These are phyloP conservation scores for Gnathonemus echidnorhynchus DNA, from an alignment of 2,113 vertebrate genomes.

Conservation along the genomic window DNA sequence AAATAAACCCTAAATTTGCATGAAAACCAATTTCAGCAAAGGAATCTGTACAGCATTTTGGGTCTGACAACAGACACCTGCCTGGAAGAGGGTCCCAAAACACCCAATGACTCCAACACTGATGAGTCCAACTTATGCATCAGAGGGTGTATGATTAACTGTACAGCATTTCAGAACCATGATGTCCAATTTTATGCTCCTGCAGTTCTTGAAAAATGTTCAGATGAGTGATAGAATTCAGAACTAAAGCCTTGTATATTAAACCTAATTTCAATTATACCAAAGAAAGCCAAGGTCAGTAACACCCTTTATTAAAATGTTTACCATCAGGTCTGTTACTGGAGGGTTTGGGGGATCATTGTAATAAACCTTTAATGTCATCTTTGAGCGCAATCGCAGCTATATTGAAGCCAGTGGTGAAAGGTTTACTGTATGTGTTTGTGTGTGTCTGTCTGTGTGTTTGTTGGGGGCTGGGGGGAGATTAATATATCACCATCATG, in stretches of 20 bases:
- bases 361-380: not conserved
- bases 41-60: not conserved
- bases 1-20: not conserved
- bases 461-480: not conserved
- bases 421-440: not conserved
- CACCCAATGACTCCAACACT: not conserved
- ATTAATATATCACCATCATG: not conserved
- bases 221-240: constrained; percentile 36
- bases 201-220: constrained; percentile 16
- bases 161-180: constrained; percentile 13
- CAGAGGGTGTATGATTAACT: not conserved
- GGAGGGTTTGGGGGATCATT: constrained; percentile 40
- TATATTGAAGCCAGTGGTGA: not conserved
- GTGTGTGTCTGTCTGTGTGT: not conserved
- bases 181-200: constrained; percentile 13
- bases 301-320: constrained; percentile 21
- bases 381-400: not conserved
- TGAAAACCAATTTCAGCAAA: not conserved
- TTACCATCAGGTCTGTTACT: constrained; percentile 27
- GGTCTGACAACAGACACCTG: not conserved
- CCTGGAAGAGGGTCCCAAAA: not conserved
- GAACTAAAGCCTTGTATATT: constrained; percentile 39
- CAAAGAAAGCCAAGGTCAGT: constrained; percentile 30
- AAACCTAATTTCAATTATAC: constrained; percentile 35
- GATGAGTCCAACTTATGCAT: not conserved